Evolutionary conservation across 2,888 invertebrate genomes (phyloP).

Genomic region (Euzophera pinguis): DNA sequence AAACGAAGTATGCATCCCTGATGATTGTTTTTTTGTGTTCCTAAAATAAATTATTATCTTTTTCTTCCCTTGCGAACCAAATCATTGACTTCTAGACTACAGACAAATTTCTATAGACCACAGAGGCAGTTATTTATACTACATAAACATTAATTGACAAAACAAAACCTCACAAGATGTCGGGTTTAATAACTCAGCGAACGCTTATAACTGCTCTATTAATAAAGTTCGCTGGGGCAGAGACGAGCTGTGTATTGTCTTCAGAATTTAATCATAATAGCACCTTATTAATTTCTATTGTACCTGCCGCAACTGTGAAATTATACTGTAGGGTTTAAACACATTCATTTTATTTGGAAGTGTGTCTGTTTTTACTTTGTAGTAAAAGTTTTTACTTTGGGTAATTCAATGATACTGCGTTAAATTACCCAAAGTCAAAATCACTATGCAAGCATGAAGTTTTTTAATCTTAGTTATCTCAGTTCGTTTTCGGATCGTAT

Average conservation of each 20-base stretch:
- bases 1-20: too few species aligned
- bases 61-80: too few species aligned
- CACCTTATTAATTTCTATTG: conserved; percentile 16
- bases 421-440: too few species aligned
- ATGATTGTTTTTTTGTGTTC: too few species aligned
- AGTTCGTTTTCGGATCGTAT: too few species aligned
- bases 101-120: not conserved
- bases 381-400: too few species aligned
- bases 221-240: conserved; percentile 40
- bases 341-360: not conserved
- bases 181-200: conserved; percentile 17
- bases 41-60: too few species aligned
- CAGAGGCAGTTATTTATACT: not conserved
- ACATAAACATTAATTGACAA: not conserved
- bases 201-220: conserved; percentile 45
- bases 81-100: not conserved
- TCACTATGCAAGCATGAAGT: too few species aligned
- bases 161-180: not conserved
- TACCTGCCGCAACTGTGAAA: not conserved
- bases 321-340: not conserved
- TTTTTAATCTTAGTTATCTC: too few species aligned
- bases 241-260: conserved; percentile 31
- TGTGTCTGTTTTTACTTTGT: too few species aligned
- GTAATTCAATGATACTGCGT: too few species aligned
- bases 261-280: conserved; percentile 27